Conservation (phyloP, 2,888 invertebrate species). For the Diabrotica balteata region DNA sequence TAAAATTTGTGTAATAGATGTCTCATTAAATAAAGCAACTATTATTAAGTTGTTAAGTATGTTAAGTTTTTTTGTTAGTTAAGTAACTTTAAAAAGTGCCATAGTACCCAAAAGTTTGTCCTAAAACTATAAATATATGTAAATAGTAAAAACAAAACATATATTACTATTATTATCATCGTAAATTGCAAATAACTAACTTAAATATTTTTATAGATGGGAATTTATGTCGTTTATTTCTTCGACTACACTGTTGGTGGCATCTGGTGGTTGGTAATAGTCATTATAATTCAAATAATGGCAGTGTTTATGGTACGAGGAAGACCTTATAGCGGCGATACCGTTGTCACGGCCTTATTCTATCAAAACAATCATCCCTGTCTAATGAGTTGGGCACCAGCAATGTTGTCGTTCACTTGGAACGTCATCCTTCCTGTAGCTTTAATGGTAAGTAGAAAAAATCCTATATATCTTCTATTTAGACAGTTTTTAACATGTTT, state of each 20-base stretch:
- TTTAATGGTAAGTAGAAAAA: conserved; percentile 69
- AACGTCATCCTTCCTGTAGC: conserved; percentile 85
- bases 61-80: no score
- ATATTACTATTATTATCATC: no score
- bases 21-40: not conserved
- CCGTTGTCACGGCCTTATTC: conserved; percentile 69
- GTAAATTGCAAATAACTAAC: no score
- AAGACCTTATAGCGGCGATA: conserved; percentile 83
- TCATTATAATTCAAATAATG: conserved; percentile 77
- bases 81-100: no score
- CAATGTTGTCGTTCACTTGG: conserved; percentile 84
- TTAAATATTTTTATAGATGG: conserved; percentile 64
- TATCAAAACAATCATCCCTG: conserved; percentile 61
- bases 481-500: no score
- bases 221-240: conserved; percentile 83
- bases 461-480: no score
- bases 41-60: not conserved
- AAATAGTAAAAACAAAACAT: no score
- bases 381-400: conserved; percentile 68
- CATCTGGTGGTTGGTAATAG: conserved; percentile 84
- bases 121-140: no score
- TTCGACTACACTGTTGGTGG: conserved; percentile 85
- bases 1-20: not conserved
- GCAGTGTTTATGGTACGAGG: conserved; percentile 89
- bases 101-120: no score